Percentiles rank a stretch among this genome's conserved stretches.
These are phyloP conservation scores for Himalopsyche kuldschensis DNA, from an alignment of 2,888 invertebrate species.

Conservation along the genomic window DNA sequence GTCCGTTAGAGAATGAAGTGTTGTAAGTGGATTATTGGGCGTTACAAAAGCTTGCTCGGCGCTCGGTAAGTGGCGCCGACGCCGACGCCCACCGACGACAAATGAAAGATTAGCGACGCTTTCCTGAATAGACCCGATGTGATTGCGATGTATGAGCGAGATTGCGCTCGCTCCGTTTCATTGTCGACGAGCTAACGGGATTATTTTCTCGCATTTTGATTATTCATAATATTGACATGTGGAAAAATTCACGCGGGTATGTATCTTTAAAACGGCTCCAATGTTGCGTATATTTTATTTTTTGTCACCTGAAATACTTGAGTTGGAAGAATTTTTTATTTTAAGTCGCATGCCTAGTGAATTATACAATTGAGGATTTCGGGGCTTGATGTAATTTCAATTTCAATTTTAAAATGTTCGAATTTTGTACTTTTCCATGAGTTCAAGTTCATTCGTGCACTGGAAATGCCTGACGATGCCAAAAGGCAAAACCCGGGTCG, in stretches of 20 bases:
- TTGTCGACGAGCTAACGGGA: neutral
- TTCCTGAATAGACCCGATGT: neutral
- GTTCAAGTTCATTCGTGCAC: too few relatives aligned
- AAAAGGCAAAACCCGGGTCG: too few relatives aligned
- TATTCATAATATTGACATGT: neutral
- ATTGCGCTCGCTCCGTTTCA: neutral
- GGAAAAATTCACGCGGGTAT: neutral
- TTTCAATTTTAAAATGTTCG: too few relatives aligned
- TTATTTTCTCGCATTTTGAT: neutral
- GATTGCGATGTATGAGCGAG: neutral
- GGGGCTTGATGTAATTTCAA: too few relatives aligned
- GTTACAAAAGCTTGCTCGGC: conserved; percentile 3
- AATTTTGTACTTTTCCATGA: too few relatives aligned
- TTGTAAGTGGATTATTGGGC: conserved; percentile 20
- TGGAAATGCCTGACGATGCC: too few relatives aligned
- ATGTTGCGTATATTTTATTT: too few relatives aligned
- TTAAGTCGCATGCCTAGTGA: too few relatives aligned
- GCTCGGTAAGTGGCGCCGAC: neutral
- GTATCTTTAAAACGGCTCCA: too few relatives aligned
- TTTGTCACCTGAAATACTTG: too few relatives aligned
- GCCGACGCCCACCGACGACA: neutral
- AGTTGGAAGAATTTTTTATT: too few relatives aligned
- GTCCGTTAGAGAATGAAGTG: conserved; percentile 30
- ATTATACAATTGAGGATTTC: too few relatives aligned
- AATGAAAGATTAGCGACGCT: conserved; percentile 3